A percentile compares a stretch with the other conserved stretches of the same genome.
These are phyloP conservation scores for Lochmaea crataegi DNA, from an alignment of 2,888 invertebrate species.

Conservation along the genomic window DNA sequence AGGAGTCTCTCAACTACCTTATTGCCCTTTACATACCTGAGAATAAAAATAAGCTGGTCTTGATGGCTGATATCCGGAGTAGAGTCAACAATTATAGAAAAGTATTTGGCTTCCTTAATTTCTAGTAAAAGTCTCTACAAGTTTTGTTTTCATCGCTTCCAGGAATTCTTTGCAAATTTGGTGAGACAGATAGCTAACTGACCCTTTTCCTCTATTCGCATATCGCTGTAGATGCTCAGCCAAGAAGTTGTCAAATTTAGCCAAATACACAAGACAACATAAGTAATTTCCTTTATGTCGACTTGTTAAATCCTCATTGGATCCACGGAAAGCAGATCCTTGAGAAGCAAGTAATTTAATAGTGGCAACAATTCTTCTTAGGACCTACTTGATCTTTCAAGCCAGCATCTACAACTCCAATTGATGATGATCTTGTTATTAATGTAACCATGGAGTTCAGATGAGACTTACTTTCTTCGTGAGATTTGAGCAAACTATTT, in stretches of 20 bases:
- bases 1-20: constrained; percentile 18
- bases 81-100: constrained; percentile 22
- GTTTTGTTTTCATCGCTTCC: not conserved
- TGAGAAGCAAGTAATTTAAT: constrained; percentile 1
- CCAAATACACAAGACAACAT: constrained; percentile 9
- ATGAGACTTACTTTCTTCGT: constrained; percentile 16
- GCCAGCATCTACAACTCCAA: not conserved
- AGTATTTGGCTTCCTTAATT: constrained; percentile 21
- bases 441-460: constrained; percentile 9
- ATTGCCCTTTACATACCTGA: constrained; percentile 14
- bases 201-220: no score
- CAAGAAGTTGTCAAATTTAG: constrained; percentile 19
- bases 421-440: constrained; percentile 9
- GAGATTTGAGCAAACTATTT: not conserved
- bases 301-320: not conserved
- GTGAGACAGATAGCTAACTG: constrained; percentile 3
- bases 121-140: constrained; percentile 1
- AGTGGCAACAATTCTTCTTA: constrained; percentile 1
- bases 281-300: constrained; percentile 19
- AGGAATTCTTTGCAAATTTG: constrained; percentile 17
- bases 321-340: constrained; percentile 16
- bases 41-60: constrained; percentile 23
- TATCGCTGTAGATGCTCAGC: not conserved
- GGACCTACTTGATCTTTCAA: constrained; percentile 12
- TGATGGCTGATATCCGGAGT: constrained; percentile 13